A percentile compares a stretch with the other conserved stretches of the same genome.
Evolutionary conservation across 2,888 invertebrate species (phyloP).

Genomic region (Drosophila monieri): DNA sequence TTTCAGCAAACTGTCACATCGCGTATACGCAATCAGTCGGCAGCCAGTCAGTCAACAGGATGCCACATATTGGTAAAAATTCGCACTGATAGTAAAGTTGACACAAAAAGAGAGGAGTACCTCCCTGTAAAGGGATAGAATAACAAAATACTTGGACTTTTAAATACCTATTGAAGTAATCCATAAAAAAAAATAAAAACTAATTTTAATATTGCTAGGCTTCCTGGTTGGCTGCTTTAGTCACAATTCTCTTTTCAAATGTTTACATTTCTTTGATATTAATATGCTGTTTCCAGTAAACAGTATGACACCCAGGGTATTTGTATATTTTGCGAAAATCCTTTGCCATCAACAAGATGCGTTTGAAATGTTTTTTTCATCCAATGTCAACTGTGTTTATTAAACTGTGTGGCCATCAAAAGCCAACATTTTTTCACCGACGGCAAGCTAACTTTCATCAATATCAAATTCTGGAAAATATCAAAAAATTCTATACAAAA

Average conservation of each 20-base stretch:
- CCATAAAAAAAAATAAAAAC: not conserved
- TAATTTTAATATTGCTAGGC: not conserved
- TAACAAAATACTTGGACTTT: not conserved
- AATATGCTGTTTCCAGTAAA: not conserved
- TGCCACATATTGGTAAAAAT: slow-evolving; percentile 60
- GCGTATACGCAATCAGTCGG: slow-evolving; percentile 78
- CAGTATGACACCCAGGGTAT: slow-evolving; percentile 22
- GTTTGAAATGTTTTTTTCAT: slow-evolving; percentile 47
- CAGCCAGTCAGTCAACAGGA: slow-evolving; percentile 48
- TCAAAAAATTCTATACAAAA: not conserved
- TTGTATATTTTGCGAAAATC: slow-evolving; percentile 17
- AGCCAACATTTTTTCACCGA: slow-evolving; percentile 33
- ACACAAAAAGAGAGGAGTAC: not conserved
- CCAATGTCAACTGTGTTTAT: slow-evolving; percentile 51
- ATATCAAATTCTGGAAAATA: slow-evolving; percentile 41
- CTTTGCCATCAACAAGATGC: slow-evolving; percentile 46
- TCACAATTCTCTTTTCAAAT: not conserved
- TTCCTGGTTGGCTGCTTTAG: not conserved
- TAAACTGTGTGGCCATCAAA: slow-evolving; percentile 23
- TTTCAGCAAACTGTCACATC: slow-evolving; percentile 72
- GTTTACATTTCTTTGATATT: not conserved
- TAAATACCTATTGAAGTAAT: not conserved
- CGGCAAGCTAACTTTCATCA: slow-evolving; percentile 56
- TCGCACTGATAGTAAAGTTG: slow-evolving; percentile 12
- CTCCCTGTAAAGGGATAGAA: not conserved